phyloP scores from a whole-genome alignment of 2,888 invertebrate species.

The Dasypogon diadema region DNA sequence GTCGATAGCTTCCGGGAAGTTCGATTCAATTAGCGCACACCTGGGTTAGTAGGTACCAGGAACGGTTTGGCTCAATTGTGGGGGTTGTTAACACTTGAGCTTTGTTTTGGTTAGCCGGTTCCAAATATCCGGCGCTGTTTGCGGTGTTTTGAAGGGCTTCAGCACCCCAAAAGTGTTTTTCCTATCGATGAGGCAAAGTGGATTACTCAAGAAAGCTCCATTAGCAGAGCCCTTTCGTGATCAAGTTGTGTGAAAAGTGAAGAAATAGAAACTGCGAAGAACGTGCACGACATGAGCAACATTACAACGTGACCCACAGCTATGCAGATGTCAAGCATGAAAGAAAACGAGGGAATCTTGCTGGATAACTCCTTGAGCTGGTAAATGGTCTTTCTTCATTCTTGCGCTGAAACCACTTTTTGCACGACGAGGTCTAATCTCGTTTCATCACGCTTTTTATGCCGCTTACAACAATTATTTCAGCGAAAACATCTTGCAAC shows the following conservation, averaged over 20 bases:
- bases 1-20: conserved; percentile 13
- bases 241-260: neutral
- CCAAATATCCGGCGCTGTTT: neutral
- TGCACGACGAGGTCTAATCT: neutral
- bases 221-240: neutral
- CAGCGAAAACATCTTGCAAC: conserved; percentile 7
- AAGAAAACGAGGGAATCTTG: conserved; percentile 58
- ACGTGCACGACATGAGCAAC: neutral
- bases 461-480: neutral
- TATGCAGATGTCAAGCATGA: conserved; percentile 55
- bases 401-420: neutral
- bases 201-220: neutral
- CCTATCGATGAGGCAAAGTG: conserved; percentile 24
- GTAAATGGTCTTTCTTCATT: conserved; percentile 55
- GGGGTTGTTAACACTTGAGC: neutral
- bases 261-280: conserved; percentile 8
- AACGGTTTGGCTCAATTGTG: neutral
- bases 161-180: neutral
- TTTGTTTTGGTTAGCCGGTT: neutral
- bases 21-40: conserved; percentile 2
- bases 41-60: neutral
- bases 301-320: conserved; percentile 7
- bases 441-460: conserved; percentile 11
- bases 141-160: conserved; percentile 3
- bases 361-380: conserved; percentile 59